These are phyloP conservation scores for Caenorhabditis inopinata DNA, from an alignment of 1,140 invertebrate genomes.

Conservation along the genomic window DNA sequence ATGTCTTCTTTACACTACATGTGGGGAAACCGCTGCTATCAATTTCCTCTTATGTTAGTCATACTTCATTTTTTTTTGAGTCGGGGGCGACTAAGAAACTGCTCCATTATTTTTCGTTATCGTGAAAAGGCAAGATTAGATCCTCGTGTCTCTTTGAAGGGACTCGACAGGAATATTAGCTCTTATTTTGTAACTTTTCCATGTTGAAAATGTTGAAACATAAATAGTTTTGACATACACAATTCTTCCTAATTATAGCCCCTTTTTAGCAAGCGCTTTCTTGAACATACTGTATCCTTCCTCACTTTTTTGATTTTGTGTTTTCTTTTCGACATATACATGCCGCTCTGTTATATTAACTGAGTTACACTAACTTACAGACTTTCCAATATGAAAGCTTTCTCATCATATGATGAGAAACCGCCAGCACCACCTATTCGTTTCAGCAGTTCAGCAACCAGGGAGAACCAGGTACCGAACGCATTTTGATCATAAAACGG, in stretches of 20 bases:
- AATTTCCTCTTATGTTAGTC: constrained; percentile 28
- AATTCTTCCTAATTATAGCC: not conserved
- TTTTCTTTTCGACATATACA: not conserved
- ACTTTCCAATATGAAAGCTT: constrained; percentile 10
- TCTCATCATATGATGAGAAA: constrained; percentile 55
- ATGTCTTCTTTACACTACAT: constrained; percentile 16
- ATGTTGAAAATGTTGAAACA: not conserved
- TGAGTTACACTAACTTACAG: no score
- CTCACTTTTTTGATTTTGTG: not conserved
- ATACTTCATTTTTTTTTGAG: constrained; percentile 2
- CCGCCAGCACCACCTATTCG: constrained; percentile 56
- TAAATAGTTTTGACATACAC: not conserved
- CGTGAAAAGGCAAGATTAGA: not conserved
- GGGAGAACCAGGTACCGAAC: constrained; percentile 15
- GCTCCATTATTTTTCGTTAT: not conserved
- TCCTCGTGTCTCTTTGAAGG: not conserved
- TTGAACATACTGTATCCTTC: not conserved
- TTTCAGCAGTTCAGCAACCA: constrained; percentile 44
- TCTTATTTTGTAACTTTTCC: not conserved
- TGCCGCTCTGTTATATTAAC: no score
- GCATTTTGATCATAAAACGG: not conserved
- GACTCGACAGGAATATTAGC: not conserved
- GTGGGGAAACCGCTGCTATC: not conserved
- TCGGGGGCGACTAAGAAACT: not conserved
- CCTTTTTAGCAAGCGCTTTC: not conserved